These are phyloP conservation scores for Dromococcyx pavoninus DNA, from an alignment of 2,797 vertebrate species.

Conservation along the genomic window DNA sequence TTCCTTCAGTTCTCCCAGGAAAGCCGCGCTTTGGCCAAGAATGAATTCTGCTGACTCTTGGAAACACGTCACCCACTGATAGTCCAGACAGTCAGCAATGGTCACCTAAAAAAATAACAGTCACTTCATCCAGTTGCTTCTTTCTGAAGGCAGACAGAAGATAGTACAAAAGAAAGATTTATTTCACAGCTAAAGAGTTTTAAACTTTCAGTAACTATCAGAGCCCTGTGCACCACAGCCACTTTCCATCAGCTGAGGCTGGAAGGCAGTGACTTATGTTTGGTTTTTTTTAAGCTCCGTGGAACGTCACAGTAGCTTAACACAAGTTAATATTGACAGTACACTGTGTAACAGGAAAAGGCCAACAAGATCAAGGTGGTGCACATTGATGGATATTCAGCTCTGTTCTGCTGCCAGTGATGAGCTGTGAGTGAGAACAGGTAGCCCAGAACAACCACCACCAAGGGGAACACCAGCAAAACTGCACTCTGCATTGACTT, in stretches of 20 bases:
- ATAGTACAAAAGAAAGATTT: not conserved
- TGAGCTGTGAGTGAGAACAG: not conserved
- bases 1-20: conserved; percentile 93
- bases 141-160: not conserved
- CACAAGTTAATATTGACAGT: not conserved
- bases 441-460: not conserved
- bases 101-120: conserved; percentile 81
- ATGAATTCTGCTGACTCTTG: conserved; percentile 93
- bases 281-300: not conserved
- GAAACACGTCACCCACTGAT: conserved; percentile 98
- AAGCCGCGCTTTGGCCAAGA: conserved; percentile 89
- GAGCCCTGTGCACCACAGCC: not conserved
- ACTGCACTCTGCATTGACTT: not conserved
- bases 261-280: not conserved
- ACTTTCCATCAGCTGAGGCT: not conserved
- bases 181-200: not conserved
- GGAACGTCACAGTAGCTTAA: not conserved
- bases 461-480: not conserved
- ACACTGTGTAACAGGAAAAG: not conserved
- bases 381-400: not conserved
- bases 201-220: not conserved
- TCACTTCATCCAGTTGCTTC: not conserved
- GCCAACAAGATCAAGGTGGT: not conserved
- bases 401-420: not conserved
- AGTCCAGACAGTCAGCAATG: conserved; percentile 91